Percentiles rank a stretch among this genome's conserved stretches.
phyloP scores from a whole-genome alignment of 1,140 invertebrate genomes.

The Drosophila bocki region DNA sequence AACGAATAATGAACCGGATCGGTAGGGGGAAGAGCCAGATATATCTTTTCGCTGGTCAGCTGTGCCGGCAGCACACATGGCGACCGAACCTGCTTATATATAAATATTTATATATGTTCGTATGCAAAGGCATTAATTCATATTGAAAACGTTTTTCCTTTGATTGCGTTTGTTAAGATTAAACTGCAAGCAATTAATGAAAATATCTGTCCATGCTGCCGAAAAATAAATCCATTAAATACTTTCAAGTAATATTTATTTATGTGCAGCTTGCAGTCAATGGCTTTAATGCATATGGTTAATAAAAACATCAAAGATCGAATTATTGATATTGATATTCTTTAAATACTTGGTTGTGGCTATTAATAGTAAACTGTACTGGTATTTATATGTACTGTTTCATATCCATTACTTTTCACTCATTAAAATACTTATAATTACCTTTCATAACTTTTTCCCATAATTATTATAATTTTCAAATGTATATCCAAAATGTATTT shows the following conservation, averaged over 20 bases:
- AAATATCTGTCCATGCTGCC: constrained; percentile 9
- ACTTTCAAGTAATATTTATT: constrained; percentile 3
- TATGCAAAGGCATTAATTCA: constrained; percentile 19
- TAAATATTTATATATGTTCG: not conserved
- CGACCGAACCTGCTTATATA: not conserved
- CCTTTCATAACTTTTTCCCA: not conserved
- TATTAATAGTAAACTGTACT: not conserved
- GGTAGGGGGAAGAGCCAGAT: constrained; percentile 4
- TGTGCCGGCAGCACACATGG: constrained; percentile 4
- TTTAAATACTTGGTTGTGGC: not conserved
- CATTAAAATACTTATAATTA: not conserved
- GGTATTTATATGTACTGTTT: not conserved
- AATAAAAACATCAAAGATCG: not conserved
- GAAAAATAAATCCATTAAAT: constrained; percentile 22
- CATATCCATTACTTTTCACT: not conserved
- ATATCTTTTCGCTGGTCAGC: constrained; percentile 15
- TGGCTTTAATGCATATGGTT: not conserved
- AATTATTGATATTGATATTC: not conserved
- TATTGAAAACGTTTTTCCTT: constrained; percentile 16
- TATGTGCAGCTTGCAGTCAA: not conserved
- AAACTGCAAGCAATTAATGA: constrained; percentile 22
- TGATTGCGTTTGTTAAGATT: constrained; percentile 21
- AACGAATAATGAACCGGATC: constrained; percentile 12
- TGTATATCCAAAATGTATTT: not conserved
- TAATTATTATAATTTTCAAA: not conserved